A percentile compares a stretch with the other conserved stretches of the same genome.
These are phyloP conservation scores for Philopotamus ludificatus DNA, from an alignment of 1,140 invertebrate genomes.

Conservation along the genomic window DNA sequence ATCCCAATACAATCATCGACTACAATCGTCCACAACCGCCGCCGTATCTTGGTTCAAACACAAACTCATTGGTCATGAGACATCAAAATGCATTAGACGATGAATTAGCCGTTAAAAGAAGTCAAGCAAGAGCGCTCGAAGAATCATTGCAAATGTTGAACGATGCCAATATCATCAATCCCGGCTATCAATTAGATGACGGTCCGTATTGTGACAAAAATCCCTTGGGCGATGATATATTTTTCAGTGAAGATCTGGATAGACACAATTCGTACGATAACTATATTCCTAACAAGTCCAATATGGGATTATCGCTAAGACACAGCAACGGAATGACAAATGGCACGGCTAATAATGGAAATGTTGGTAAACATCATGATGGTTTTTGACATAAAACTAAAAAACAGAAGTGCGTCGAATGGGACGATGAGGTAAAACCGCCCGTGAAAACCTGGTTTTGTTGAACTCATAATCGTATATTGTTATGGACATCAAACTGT, in stretches of 20 bases:
- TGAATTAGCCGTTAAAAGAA: conserved; percentile 43
- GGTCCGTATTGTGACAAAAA: conserved; percentile 16
- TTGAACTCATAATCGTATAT: too few species aligned
- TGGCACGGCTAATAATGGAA: conserved; percentile 47
- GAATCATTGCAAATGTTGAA: conserved; percentile 53
- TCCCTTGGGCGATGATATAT: conserved; percentile 28
- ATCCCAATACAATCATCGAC: conserved; percentile 48
- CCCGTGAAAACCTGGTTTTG: conserved; percentile 57
- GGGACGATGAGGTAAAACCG: conserved; percentile 45
- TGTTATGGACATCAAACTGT: too few species aligned
- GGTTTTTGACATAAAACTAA: conserved; percentile 52
- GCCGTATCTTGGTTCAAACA: conserved; percentile 49
- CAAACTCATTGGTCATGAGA: conserved; percentile 47
- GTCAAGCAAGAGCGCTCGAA: conserved; percentile 49
- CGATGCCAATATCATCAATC: conserved; percentile 50
- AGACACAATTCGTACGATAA: conserved; percentile 45
- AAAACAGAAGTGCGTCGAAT: conserved; percentile 24
- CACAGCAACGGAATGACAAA: conserved; percentile 46
- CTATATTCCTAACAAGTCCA: conserved; percentile 36
- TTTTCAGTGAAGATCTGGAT: conserved; percentile 21
- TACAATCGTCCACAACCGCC: conserved; percentile 55
- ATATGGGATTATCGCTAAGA: conserved; percentile 41
- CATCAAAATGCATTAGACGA: conserved; percentile 43
- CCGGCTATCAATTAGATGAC: conserved; percentile 22
- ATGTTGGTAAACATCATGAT: conserved; percentile 42